These are phyloP conservation scores for Corythoichthys haematopterus DNA, from an alignment of 2,113 vertebrate genomes.

Conservation along the genomic window DNA sequence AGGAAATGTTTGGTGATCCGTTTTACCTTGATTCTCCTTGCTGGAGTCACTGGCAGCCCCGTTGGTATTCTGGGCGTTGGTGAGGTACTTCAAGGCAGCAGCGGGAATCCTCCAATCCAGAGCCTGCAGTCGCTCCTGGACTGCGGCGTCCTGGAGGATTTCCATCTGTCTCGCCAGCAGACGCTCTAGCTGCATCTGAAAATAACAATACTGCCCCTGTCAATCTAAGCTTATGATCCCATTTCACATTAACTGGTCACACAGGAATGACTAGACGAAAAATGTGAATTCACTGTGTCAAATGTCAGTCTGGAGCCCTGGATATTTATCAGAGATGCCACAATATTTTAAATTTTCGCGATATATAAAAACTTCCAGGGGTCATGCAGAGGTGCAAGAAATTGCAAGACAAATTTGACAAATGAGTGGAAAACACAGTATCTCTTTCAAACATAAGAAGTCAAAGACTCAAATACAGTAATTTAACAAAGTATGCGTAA, in stretches of 20 bases:
- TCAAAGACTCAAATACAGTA: not conserved
- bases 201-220: not conserved
- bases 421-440: no score
- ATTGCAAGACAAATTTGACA: no score
- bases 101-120: slow-evolving; percentile 80
- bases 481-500: not conserved
- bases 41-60: slow-evolving; percentile 69
- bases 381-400: no score
- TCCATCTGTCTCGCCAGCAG: slow-evolving; percentile 90
- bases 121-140: slow-evolving; percentile 80
- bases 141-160: slow-evolving; percentile 84
- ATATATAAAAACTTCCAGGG: not conserved
- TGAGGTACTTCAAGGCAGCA: slow-evolving; percentile 78
- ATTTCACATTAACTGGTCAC: no score
- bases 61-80: slow-evolving; percentile 78
- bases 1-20: not conserved
- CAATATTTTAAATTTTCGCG: no score
- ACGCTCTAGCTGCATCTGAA: slow-evolving; percentile 84
- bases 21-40: slow-evolving; percentile 75
- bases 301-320: no score
- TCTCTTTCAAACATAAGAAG: not conserved
- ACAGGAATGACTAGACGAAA: no score
- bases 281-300: no score
- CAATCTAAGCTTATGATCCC: not conserved
- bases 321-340: no score